Conservation (phyloP, 2,113 vertebrate genomes). For the Sialia sialis region DNA sequence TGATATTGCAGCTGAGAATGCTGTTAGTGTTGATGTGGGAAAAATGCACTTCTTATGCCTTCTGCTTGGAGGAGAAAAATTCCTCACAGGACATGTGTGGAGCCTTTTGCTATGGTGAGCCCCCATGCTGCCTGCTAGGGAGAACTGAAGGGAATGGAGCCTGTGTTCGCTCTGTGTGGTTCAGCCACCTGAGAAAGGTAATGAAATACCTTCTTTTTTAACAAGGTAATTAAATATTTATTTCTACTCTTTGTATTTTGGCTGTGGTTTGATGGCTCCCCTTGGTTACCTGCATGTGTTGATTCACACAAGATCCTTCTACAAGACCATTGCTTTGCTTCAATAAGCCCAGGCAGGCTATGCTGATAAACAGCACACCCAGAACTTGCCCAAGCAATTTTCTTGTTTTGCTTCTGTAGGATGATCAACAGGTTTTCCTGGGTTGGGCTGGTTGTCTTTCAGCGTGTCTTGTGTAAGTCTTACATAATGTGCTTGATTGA, state of each 20-base stretch:
- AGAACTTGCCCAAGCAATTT: not conserved
- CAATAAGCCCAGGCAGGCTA: not conserved
- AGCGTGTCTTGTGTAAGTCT: not conserved
- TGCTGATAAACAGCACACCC: slow-evolving; percentile 5
- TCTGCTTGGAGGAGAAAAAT: not conserved
- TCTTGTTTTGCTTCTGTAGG: slow-evolving; percentile 2
- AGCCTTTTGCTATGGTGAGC: not conserved
- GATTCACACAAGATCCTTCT: not conserved
- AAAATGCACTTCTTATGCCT: not conserved
- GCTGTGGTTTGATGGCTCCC: not conserved
- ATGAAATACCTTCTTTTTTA: not conserved
- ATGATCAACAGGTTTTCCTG: not conserved
- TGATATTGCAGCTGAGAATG: not conserved
- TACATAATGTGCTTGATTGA: not conserved
- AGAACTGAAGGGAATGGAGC: not conserved
- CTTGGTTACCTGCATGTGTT: not conserved
- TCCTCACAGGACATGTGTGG: not conserved
- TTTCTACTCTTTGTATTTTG: not conserved
- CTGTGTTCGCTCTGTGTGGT: rapidly evolving
- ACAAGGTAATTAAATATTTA: not conserved
- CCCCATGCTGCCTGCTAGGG: rapidly evolving
- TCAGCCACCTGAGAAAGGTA: too few relatives aligned
- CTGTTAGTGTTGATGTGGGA: not conserved
- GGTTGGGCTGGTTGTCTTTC: not conserved
- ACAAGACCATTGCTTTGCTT: not conserved